phyloP scores from a whole-genome alignment of 2,888 invertebrate species.

The Teleogryllus oceanicus region DNA sequence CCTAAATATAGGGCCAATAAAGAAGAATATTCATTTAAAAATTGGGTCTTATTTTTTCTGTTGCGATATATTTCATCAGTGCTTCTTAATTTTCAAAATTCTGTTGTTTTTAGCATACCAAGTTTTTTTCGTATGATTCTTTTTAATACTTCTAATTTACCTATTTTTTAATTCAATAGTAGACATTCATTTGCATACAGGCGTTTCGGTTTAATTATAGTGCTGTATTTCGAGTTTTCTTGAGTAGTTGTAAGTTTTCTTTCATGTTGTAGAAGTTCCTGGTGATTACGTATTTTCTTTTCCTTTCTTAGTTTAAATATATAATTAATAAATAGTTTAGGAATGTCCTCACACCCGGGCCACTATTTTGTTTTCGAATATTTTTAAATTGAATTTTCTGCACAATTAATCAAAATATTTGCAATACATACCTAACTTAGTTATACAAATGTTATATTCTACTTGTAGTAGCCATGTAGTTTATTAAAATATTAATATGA shows the following conservation, averaged over 20 bases:
- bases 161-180: background rate
- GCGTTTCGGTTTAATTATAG: background rate
- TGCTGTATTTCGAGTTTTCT: background rate
- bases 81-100: background rate
- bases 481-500: no score
- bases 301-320: background rate
- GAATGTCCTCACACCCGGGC: no score
- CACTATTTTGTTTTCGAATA: no score
- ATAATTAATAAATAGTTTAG: no score
- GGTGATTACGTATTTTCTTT: background rate
- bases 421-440: no score
- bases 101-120: background rate
- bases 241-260: background rate
- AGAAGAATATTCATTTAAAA: background rate
- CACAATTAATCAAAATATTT: no score
- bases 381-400: no score
- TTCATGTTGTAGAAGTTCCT: background rate
- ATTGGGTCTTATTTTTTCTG: background rate
- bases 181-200: background rate
- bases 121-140: background rate
- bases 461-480: no score
- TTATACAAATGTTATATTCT: no score
- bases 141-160: background rate
- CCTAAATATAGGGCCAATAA: background rate
- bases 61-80: background rate